Evolutionary conservation across 2,113 vertebrate species (phyloP), one percentile per base, ranked within the genome.

Genomic region (Notothenia rossii): DNA sequence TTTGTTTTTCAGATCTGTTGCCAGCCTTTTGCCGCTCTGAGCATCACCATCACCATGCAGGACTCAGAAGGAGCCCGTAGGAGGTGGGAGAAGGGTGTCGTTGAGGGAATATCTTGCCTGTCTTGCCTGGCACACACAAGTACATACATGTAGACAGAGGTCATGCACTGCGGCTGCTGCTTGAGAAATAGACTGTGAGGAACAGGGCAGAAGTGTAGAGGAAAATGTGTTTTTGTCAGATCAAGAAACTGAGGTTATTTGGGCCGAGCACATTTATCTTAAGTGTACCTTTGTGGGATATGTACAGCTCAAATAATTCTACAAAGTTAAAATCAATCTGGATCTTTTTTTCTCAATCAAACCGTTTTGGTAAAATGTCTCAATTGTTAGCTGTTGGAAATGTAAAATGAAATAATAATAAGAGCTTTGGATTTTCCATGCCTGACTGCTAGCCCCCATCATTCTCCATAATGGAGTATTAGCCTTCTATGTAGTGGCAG

Each of bases 1-100:
- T 62, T 75, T 59, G 61, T 80, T 72, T 79, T 71, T 65, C 33
- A 55, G 58, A 43, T 51, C 64, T 56, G 73, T 90, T 85, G 88
- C 69, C 72, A 71, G 55, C 64, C 7, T 68, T 29, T 29, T 4
- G 29, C 29, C 29, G 36, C 36, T 40, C 36, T 7, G 7, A 40
- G 7, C 59, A 58, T 74, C 60, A 46, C 58, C 73, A 61, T 49
- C 66, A 22, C 11, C 54, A 13, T 63, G 76, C 73, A 64, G 70
- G 51, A 72, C 75, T 61, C 40, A 54, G 40, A 76, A 22, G 45
- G 49, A 63, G 77, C 64, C 69, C 33, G 66, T 68, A 67, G 63
- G 72, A 65, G 60, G 74, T 17, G 46, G 65, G 55, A 67, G 68
- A 70, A 49, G 22, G 72, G 58, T 40, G 29, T 62, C 59, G 25